Base-by-base conservation (phyloP, 1,140 invertebrate species). In the Achatina immaculata region DNA sequence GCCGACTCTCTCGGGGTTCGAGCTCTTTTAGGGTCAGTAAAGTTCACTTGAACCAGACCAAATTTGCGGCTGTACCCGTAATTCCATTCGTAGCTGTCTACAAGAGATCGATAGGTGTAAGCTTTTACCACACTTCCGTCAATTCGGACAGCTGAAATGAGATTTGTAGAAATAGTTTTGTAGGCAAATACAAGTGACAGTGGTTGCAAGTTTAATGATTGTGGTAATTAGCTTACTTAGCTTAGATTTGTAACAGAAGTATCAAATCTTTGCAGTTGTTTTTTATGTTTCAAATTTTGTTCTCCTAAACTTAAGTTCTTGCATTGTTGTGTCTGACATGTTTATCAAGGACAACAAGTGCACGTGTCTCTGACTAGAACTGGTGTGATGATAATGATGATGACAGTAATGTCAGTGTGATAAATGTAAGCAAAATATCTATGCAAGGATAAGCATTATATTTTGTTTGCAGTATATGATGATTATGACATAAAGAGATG, bases 71-170 rank as follows among this genome's bases (percentile, higher is more conserved):
- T 81, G 82, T 91, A 92, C 2, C 91, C 92, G 38, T 77, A 85
- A 0, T 88, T 87, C 95, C 95, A 96, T 90, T 96, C 95, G 87
- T 95, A 96, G 88, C 95, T 95, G 79, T 96, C 95, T 77, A 96
- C 89, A 0, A 96, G 87, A 83, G 94, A 94, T 95, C 95, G 96
- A 69, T 93, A 91, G 0, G 94, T 93, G 85, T 96, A 96, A 0
- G 92, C 94, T 14, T 91, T 89, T 0, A 96, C 92, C 28, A 94
- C 93, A 45, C 93, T 94, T 0, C 93, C 92, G 84, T 95, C 94
- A 24, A 94, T 90, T 43, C 93, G 84, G 2, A 95, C 93, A 0
- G 95, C 94, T 91, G 71, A 76, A 86, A 86, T 81, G 19, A 77
- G 78, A 76, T 21, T 55, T 1, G 34, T n/a, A 51, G 11, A 51